These are phyloP conservation scores for Leuciscus waleckii DNA, from an alignment of 2,797 vertebrate genomes.

Conservation along the genomic window DNA sequence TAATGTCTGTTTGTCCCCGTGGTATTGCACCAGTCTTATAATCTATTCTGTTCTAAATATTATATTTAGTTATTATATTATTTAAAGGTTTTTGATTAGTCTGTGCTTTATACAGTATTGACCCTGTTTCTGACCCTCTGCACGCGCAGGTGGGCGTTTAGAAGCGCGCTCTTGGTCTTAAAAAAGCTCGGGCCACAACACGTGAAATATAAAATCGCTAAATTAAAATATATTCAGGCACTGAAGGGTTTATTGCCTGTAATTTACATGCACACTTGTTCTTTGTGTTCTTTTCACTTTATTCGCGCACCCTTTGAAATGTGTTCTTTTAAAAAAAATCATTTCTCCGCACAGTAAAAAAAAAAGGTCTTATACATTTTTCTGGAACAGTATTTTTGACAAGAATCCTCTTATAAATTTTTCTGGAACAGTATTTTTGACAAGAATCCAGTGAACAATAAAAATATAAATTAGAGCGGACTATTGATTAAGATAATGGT, in stretches of 20 bases:
- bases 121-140: conserved; percentile 36
- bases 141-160: conserved; percentile 55
- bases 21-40: background rate
- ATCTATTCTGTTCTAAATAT: background rate
- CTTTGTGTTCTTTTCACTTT: background rate
- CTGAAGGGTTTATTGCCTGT: background rate
- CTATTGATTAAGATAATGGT: background rate
- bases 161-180: conserved; percentile 5
- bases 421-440: background rate
- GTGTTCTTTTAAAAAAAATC: background rate
- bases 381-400: background rate
- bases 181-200: conserved; percentile 34
- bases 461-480: background rate
- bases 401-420: background rate
- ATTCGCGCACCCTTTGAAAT: background rate
- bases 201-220: background rate
- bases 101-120: conserved; percentile 35
- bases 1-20: background rate
- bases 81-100: conserved; percentile 45
- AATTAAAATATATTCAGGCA: background rate
- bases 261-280: background rate
- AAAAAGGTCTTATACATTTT: background rate
- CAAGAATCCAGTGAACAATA: background rate
- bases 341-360: background rate
- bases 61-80: background rate